Conservation (phyloP, 2,888 invertebrate species). For the Flexamia atlantica region DNA sequence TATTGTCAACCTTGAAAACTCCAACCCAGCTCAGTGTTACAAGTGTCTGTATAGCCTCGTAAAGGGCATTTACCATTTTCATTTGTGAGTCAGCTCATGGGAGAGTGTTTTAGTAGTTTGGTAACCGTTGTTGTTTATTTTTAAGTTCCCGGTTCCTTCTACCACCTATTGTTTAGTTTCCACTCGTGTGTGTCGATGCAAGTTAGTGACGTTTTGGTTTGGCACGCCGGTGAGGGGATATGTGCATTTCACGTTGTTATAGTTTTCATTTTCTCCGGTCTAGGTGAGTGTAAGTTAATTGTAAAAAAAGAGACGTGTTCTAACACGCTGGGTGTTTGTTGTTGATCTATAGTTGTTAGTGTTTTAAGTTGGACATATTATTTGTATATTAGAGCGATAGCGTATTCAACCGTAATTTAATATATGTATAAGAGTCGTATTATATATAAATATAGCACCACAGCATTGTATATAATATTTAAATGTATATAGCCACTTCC, state of each 20-base stretch:
- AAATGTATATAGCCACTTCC: conserved; percentile 62
- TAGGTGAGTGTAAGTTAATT: conserved; percentile 33
- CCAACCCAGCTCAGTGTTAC: conserved; percentile 5
- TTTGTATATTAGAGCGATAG: conserved; percentile 57
- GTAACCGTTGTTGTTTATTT: conserved; percentile 39
- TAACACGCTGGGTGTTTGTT: conserved; percentile 55
- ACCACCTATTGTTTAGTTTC: conserved; percentile 31
- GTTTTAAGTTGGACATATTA: conserved; percentile 54
- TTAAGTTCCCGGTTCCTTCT: conserved; percentile 44
- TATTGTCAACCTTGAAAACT: conserved; percentile 26
- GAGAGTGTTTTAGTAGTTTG: not conserved
- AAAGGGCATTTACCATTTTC: conserved; percentile 18
- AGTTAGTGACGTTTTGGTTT: conserved; percentile 32
- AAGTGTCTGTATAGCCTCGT: not conserved
- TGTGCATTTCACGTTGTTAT: conserved; percentile 57
- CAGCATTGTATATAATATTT: conserved; percentile 59
- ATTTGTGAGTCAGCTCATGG: not conserved
- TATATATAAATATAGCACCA: conserved; percentile 61
- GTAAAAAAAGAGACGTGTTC: conserved; percentile 46
- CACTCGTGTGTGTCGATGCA: conserved; percentile 40
- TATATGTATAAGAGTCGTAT: conserved; percentile 57
- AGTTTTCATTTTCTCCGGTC: conserved; percentile 39
- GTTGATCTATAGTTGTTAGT: conserved; percentile 57
- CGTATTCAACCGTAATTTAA: conserved; percentile 55
- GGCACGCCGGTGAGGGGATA: conserved; percentile 43